Evolutionary conservation across 2,113 vertebrate species (phyloP).

Genomic region (Eurypyga helias): DNA sequence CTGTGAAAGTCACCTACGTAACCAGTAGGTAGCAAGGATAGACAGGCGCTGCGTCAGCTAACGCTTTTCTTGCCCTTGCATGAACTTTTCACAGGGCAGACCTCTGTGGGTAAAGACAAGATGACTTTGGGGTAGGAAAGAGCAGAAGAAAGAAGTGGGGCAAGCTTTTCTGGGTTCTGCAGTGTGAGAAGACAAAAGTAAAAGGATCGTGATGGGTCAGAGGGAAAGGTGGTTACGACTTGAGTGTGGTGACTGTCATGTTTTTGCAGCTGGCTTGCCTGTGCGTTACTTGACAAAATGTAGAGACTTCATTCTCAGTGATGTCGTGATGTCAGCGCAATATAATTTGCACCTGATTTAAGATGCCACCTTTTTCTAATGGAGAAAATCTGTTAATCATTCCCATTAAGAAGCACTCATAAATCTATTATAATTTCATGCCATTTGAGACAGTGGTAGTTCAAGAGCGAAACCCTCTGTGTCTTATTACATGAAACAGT

Average conservation of each 20-base stretch:
- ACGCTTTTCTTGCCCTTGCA: background rate
- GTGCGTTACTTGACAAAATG: background rate
- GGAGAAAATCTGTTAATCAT: background rate
- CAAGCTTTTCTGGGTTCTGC: background rate
- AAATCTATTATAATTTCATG: background rate
- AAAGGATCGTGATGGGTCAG: background rate
- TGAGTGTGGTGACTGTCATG: background rate
- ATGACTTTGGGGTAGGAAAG: background rate
- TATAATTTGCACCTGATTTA: background rate
- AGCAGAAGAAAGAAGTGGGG: background rate
- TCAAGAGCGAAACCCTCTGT: background rate
- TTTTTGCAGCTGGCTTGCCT: background rate
- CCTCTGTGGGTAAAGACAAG: background rate
- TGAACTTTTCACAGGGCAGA: background rate
- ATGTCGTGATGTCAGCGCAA: background rate
- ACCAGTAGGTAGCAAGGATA: background rate
- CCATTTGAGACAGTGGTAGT: background rate
- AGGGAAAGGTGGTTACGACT: background rate
- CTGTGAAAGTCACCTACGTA: background rate
- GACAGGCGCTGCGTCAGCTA: background rate
- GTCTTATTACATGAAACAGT: background rate
- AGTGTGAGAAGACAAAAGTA: background rate
- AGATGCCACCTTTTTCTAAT: background rate
- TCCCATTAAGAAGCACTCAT: background rate
- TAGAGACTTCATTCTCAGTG: background rate